phyloP scores from a whole-genome alignment of 2,797 vertebrate species.

The Cyprinodon diabolis region DNA sequence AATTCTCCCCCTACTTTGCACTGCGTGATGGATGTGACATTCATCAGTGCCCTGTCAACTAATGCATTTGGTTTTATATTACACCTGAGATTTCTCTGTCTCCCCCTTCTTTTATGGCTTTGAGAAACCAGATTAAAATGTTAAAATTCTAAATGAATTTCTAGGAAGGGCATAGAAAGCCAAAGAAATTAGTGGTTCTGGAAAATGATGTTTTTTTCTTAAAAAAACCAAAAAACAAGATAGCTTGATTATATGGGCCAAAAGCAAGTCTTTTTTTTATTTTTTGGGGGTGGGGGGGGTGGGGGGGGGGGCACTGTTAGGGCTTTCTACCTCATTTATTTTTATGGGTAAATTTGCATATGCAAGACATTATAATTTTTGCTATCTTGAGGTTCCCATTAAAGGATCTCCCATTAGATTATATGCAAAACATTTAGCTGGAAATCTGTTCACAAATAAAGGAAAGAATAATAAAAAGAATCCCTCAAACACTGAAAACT shows the following conservation, averaged over 20 bases:
- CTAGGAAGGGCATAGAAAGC: slow-evolving; percentile 23
- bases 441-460: slow-evolving; percentile 4
- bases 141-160: slow-evolving; percentile 61
- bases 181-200: slow-evolving; percentile 39
- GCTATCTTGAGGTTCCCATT: not conserved
- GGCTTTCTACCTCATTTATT: slow-evolving; percentile 17
- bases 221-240: not conserved
- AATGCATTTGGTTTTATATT: slow-evolving; percentile 76
- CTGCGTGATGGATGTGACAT: slow-evolving; percentile 74
- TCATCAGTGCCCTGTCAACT: slow-evolving; percentile 73
- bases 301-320: not conserved
- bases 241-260: slow-evolving; percentile 15
- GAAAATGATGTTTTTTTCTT: slow-evolving; percentile 42
- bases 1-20: slow-evolving; percentile 63
- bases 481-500: not conserved
- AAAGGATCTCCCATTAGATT: not conserved
- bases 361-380: slow-evolving; percentile 5
- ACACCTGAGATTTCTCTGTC: slow-evolving; percentile 64
- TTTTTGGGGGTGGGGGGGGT: not conserved
- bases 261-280: slow-evolving; percentile 7
- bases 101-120: slow-evolving; percentile 58
- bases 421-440: slow-evolving; percentile 3
- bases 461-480: not conserved
- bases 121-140: slow-evolving; percentile 64
- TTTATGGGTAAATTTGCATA: slow-evolving; percentile 6